Evolutionary conservation across 1,140 invertebrate species (phyloP), one percentile per base, ranked within the genome.

Genomic region (Conopomorpha cramerella): DNA sequence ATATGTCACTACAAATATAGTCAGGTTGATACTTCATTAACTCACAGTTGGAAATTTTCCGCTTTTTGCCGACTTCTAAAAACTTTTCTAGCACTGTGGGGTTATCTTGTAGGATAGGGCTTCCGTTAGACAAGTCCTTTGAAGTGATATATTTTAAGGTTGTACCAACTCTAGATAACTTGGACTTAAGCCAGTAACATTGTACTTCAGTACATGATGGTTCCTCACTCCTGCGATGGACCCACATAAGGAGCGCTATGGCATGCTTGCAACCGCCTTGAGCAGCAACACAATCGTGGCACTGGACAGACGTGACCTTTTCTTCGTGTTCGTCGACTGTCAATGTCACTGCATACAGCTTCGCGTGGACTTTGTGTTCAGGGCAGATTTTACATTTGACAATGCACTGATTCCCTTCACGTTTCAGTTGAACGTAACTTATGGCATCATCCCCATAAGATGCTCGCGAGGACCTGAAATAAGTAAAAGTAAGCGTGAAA

Each of bases 251-350:
- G 10, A 53, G 45, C 17, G 50, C 52, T 16, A 52, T 38, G 6
- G 38, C 49, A 50, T 77, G 67, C 41, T 77, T 72, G 34, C 73
- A 78, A 10, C 64, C 65, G 10, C 55, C 51, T 40, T 50, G 39
- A 1, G 36, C 34, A 43, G 53, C 51, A 14, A 40, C 49, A 51
- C 54, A 62, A 30, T 58, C 55, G 32, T 60, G 34, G 18, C 57
- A 66, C 39, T 47, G 1, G n/a, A 54, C 36, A 14, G 34, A 41
- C 13, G 15, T 39, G 15, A 65, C 35, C 27, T 16, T 14, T 30
- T 52, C 37, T n/a, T 52, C 31, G 1, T 46, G 8, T 49, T 56
- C 50, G 26, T 58, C 38, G n/a, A 48, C 34, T 36, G 41, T 13
- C 4, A 53, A 25, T 19, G 37, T 45, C 1, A 39, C 36, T 34